Conservation (phyloP, 2,797 vertebrate species). For the Pantherophis vulpinus region DNA sequence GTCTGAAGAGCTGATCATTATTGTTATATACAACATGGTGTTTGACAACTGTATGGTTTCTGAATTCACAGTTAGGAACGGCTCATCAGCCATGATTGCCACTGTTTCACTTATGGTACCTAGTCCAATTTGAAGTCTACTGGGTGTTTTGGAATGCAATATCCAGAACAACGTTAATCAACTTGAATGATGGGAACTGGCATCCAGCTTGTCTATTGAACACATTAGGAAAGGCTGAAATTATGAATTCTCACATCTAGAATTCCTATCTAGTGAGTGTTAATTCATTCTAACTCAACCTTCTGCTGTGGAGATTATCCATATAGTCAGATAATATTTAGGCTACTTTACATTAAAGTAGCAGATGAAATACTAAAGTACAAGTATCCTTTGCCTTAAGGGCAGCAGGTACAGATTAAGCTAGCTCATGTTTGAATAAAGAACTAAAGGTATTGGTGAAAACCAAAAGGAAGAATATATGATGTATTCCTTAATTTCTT, state of each 20-base stretch:
- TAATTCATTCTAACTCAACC: background rate
- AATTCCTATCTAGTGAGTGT: background rate
- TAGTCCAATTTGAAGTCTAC: background rate
- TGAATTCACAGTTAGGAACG: background rate
- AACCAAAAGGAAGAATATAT: background rate
- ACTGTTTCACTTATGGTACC: background rate
- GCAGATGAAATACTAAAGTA: background rate
- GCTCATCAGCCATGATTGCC: background rate
- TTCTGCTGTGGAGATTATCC: background rate
- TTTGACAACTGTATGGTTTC: background rate
- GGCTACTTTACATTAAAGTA: background rate
- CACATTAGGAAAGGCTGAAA: background rate
- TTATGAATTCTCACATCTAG: too few species aligned
- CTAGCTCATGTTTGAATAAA: background rate
- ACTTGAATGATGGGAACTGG: background rate
- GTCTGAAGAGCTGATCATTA: background rate
- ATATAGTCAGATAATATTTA: background rate
- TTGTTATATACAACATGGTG: background rate
- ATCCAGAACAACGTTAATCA: background rate
- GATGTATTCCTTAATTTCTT: background rate
- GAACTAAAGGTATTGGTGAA: background rate
- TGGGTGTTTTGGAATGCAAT: background rate
- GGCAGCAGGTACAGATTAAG: background rate
- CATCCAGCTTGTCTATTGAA: background rate
- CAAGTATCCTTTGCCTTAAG: background rate